phyloP scores from a whole-genome alignment of 2,888 invertebrate genomes.

The Xylocampa areola region DNA sequence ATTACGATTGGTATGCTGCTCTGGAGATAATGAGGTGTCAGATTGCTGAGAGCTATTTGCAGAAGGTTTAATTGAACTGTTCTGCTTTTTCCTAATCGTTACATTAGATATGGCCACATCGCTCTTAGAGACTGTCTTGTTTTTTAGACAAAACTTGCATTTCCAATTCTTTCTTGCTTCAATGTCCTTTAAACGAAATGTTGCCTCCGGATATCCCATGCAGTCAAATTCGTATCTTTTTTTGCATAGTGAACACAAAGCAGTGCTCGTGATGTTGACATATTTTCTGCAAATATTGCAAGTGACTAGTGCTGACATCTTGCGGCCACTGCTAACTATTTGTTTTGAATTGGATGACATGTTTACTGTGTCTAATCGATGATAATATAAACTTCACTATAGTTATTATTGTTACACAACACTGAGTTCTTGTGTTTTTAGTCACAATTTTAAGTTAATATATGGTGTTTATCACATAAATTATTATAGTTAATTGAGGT shows the following conservation, averaged over 20 bases:
- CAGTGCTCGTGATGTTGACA: constrained; percentile 7
- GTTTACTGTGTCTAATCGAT: no score
- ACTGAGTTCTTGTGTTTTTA: no score
- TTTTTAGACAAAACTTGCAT: constrained; percentile 2
- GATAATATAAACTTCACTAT: no score
- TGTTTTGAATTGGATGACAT: neutral
- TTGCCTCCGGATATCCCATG: constrained; percentile 1
- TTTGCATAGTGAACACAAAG: constrained; percentile 8
- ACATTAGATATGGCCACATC: neutral
- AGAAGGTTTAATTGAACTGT: neutral
- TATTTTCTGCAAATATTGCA: constrained; percentile 6
- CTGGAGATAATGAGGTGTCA: neutral
- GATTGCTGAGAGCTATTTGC: neutral
- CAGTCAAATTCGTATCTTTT: constrained; percentile 16
- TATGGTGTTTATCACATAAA: no score
- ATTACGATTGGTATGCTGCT: neutral
- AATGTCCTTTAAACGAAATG: constrained; percentile 3
- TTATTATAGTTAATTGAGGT: no score
- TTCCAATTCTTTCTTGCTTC: constrained; percentile 7
- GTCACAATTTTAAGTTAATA: no score
- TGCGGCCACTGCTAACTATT: neutral
- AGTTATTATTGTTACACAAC: no score
- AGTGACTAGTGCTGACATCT: constrained; percentile 5
- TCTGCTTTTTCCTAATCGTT: constrained; percentile 4
- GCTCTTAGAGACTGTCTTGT: neutral